These are phyloP conservation scores for Orchesella cincta DNA, from an alignment of 1,140 invertebrate genomes.

Conservation along the genomic window DNA sequence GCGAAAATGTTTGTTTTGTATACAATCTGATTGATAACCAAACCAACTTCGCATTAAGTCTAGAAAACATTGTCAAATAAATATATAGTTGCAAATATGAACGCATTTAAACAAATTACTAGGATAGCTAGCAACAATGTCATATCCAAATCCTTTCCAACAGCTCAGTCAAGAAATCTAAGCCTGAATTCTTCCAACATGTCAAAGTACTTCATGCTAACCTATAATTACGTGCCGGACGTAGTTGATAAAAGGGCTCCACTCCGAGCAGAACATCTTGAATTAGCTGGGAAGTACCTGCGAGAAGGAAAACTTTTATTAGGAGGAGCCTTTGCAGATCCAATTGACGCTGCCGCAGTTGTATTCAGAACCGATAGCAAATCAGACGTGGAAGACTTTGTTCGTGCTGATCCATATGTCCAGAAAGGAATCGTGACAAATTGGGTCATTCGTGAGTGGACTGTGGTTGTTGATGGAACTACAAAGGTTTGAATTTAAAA, in stretches of 20 bases:
- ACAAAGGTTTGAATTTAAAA: no score
- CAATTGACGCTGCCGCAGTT: background rate
- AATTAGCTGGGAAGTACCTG: background rate
- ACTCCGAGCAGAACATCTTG: background rate
- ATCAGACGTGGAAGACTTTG: background rate
- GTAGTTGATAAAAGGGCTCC: constrained; percentile 1
- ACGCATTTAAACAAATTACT: no score
- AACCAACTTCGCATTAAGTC: no score
- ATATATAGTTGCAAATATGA: no score
- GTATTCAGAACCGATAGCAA: background rate
- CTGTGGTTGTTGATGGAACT: background rate
- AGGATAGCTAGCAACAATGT: no score
- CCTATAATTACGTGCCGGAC: background rate
- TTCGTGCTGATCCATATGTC: background rate
- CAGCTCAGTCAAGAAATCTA: no score
- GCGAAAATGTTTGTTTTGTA: no score
- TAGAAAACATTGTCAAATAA: no score
- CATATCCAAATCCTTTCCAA: no score
- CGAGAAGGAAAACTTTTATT: background rate
- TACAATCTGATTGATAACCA: no score
- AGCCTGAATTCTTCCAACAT: no score
- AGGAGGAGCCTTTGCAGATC: background rate
- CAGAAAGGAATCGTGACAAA: background rate
- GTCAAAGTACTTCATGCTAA: background rate
- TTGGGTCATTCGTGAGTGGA: background rate